Base-by-base conservation (phyloP, 2,113 vertebrate genomes). In the Vanacampus margaritifer region DNA sequence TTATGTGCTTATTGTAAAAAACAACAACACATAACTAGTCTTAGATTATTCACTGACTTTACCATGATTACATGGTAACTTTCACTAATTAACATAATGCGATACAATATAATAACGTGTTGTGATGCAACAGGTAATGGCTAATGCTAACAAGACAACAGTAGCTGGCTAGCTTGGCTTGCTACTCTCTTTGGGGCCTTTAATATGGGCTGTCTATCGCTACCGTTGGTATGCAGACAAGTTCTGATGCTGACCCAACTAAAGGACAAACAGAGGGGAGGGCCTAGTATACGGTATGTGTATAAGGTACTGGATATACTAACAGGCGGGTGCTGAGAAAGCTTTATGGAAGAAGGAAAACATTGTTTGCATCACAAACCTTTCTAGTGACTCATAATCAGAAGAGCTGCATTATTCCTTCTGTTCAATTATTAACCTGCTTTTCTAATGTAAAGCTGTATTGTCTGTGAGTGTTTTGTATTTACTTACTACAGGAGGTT, bases 331-430 rank as follows among this genome's bases (percentile, higher is more conserved):
- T n/a, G n/a, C n/a, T n/a, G n/a, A n/a, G n/a, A n/a, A n/a, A 14
- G 24, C 12, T 57, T 32, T 57, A 28, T 57, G 54, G 54, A 32
- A 57, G 45, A 13, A 17, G 23, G 24, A 9, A 21, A 14, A 3
- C 53, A 56, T 56, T 28, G 45, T 50, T 50, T 50, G 46, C 16
- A 32, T 57, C 10, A 56, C 53, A 26, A 32, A 57, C 54, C 11
- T 13, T 51, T n/a, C 19, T 4, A 1, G 48, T 51, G 62, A 9
- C 36, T 37, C 36, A n/a, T n/a, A 37, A 2, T 37, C 36, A 69
- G 60, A 54, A 23, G 58, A 69, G 80, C 76, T 76, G 54, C 68
- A 57, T 66, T 70, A 59, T 62, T 58, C 66, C 17, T 58, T 64
- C 69, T 21, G 62, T 68, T 83, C 71, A 57, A 57, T 57, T 32